These are phyloP conservation scores for Lepus townsendii DNA, from an alignment of 2,797 vertebrate species.

Conservation along the genomic window DNA sequence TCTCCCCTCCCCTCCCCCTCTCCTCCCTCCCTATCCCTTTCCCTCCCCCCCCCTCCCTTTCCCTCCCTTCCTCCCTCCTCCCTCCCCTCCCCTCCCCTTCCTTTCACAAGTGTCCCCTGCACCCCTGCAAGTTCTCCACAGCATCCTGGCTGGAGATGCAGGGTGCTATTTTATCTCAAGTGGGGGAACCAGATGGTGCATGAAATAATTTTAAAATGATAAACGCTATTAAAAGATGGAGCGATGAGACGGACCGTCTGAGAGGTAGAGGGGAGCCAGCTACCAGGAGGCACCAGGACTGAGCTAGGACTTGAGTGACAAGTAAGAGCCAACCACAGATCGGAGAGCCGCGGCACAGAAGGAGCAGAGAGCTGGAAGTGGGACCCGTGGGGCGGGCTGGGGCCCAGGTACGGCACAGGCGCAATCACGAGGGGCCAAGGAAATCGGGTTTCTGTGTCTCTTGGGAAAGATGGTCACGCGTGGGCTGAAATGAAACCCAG, in stretches of 20 bases:
- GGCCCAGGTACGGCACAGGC: neutral
- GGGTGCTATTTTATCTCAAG: neutral
- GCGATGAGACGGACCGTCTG: neutral
- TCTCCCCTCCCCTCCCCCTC: too few relatives aligned
- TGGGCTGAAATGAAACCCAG: neutral
- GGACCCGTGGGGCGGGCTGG: neutral
- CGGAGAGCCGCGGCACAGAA: too few relatives aligned
- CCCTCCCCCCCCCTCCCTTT: too few relatives aligned
- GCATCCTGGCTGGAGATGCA: neutral
- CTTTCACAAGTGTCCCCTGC: neutral
- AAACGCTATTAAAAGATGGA: neutral
- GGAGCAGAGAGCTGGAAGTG: fast-evolving
- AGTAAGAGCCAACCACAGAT: neutral
- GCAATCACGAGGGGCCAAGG: neutral
- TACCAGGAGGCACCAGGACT: neutral
- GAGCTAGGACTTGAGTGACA: neutral
- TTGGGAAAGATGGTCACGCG: neutral
- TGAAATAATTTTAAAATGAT: neutral
- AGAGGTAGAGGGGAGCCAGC: neutral
- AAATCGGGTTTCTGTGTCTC: fast-evolving
- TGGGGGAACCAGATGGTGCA: neutral
- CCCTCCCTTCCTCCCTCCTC: neutral
- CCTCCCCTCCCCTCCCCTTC: neutral
- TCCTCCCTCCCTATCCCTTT: too few relatives aligned
- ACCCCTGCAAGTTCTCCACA: neutral